Base-by-base conservation (phyloP, 2,797 vertebrate species). In the Masticophis lateralis region DNA sequence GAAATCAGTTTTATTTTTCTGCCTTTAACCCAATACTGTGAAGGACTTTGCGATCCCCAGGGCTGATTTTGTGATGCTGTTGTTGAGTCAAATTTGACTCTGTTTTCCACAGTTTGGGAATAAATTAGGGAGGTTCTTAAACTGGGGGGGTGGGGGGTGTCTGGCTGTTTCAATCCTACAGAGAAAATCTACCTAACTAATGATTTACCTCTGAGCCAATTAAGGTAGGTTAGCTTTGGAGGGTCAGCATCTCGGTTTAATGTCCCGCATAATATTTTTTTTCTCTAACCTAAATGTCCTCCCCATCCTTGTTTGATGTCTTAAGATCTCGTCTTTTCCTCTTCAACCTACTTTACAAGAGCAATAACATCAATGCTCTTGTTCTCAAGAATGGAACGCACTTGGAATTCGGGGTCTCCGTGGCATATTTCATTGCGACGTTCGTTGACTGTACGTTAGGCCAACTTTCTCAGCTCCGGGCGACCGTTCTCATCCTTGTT, bases 241-340 rank as follows among this genome's bases (percentile, higher is more conserved):
- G 51, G 3, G 7, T 69, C 32, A 47, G 2, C 1, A 2, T 25
- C 59, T 43, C 12, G 27, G 3, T 43, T 61, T 28, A 61, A 61
- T 27, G 25, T 61, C 59, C 37, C 61, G 16, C 18, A 18, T 63
- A 16, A 43, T 63, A 51, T 32, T 66, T 47, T 66, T 47, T 66
- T 25, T 63, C 32, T 51, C 88, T 60, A 22, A 61, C 20, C 22
- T 89, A 7, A 89, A 89, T 43, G 12, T 14, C 28, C 6, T 14
- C 59, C 43, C 14, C 3, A 18, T 88, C 94, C 87, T 51, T 12
- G 11, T 79, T 94, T 95, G 95, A 92, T 93, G 96, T 94, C 57
- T 91, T 5, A 27, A 93, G 94, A 94, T 91, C 53, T 87, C 95
- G 11, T 79, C 18, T 43, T 22, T 79, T 22, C 66, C 66, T 32